Evolutionary conservation across 2,888 invertebrate species (phyloP).

Genomic region (Patella caerulea): DNA sequence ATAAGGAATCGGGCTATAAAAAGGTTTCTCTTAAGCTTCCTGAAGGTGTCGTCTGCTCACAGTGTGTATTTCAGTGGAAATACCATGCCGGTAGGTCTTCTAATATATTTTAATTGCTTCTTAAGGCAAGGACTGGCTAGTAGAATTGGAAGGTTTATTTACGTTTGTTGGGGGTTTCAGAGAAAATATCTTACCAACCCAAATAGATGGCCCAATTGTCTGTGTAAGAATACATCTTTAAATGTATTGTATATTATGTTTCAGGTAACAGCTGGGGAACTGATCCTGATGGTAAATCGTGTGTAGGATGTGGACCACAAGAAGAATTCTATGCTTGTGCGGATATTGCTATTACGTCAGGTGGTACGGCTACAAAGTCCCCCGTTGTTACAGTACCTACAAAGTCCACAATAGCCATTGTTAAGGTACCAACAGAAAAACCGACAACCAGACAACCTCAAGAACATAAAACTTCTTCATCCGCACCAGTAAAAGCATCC

Average conservation of each 20-base stretch:
- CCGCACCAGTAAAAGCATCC: background rate
- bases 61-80: background rate
- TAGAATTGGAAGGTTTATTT: too few relatives aligned
- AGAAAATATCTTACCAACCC: too few relatives aligned
- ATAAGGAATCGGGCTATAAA: background rate
- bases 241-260: background rate
- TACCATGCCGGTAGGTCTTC: background rate
- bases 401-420: background rate
- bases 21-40: background rate
- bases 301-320: constrained; percentile 5
- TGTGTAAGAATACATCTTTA: background rate
- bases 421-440: background rate
- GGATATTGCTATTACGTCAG: background rate
- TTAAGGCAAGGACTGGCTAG: too few relatives aligned
- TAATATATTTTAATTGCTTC: too few relatives aligned
- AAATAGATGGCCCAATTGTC: too few relatives aligned
- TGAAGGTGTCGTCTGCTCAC: background rate
- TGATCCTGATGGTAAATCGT: background rate
- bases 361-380: too few relatives aligned
- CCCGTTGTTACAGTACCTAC: background rate
- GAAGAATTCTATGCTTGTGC: background rate
- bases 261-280: background rate
- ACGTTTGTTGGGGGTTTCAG: too few relatives aligned
- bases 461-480: background rate
- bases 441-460: background rate